A percentile compares a stretch with the other conserved stretches of the same genome.
phyloP scores from a whole-genome alignment of 2,113 vertebrate genomes.

The Chauna torquata region DNA sequence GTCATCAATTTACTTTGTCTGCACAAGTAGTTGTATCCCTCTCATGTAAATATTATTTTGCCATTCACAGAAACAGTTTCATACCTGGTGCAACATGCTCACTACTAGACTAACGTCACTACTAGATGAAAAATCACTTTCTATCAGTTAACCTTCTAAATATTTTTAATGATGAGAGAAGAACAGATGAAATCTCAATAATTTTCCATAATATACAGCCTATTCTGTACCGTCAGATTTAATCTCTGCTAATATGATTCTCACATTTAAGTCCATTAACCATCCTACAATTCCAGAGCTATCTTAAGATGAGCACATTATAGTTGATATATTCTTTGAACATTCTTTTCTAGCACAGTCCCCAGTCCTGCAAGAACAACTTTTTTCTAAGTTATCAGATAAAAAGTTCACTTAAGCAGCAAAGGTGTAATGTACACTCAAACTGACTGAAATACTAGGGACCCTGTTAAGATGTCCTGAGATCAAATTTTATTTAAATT shows the following conservation, averaged over 20 bases:
- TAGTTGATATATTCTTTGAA: not conserved
- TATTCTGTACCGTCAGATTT: not conserved
- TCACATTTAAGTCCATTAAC: not conserved
- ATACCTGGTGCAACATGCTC: not conserved
- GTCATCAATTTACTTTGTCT: not conserved
- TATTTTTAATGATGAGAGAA: not conserved
- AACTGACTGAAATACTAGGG: not conserved
- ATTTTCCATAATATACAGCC: not conserved
- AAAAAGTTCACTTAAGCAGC: not conserved
- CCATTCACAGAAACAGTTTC: not conserved
- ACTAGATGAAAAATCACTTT: not conserved
- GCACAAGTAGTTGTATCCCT: not conserved
- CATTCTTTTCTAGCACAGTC: not conserved
- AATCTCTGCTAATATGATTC: not conserved
- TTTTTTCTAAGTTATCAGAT: not conserved
- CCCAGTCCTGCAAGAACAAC: not conserved
- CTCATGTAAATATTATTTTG: not conserved
- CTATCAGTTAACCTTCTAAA: not conserved
- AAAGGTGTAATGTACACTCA: not conserved
- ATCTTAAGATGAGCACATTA: not conserved
- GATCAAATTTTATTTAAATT: not conserved
- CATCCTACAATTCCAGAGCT: not conserved
- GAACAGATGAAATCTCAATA: not conserved
- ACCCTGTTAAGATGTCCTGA: not conserved
- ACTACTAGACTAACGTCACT: not conserved